phyloP scores from a whole-genome alignment of 2,888 invertebrate genomes.

The Geotrupes spiniger region DNA sequence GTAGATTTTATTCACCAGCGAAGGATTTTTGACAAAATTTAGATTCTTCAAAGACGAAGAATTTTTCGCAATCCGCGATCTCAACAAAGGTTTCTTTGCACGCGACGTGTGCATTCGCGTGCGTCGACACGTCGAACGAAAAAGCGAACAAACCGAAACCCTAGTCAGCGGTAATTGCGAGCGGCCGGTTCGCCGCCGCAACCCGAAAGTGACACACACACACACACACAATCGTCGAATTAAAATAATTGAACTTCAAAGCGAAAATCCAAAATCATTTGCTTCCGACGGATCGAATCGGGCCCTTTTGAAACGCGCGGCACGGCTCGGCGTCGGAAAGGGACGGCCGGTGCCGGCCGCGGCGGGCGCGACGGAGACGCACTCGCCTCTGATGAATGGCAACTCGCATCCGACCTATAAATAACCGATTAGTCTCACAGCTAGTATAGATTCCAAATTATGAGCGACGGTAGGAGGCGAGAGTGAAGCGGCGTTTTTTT shows the following conservation, averaged over 20 bases:
- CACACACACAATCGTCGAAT: background rate
- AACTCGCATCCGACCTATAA: constrained; percentile 9
- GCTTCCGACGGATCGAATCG: constrained; percentile 4
- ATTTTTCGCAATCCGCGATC: too few species aligned
- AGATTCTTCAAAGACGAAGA: too few species aligned
- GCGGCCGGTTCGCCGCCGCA: too few species aligned
- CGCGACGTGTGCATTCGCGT: too few species aligned
- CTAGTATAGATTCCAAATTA: constrained; percentile 15
- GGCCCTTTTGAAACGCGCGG: background rate
- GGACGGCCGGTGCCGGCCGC: background rate
- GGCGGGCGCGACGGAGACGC: background rate
- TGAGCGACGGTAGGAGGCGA: constrained; percentile 8
- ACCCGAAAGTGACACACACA: too few species aligned
- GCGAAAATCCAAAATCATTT: background rate
- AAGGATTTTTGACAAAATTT: too few species aligned
- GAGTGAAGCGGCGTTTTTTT: background rate
- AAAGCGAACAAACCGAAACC: too few species aligned
- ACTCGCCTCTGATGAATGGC: background rate
- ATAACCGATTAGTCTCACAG: constrained; percentile 23
- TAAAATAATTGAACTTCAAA: constrained; percentile 2
- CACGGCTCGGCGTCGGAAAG: background rate
- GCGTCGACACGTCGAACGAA: too few species aligned
- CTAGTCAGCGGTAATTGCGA: too few species aligned
- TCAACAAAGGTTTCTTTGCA: too few species aligned
- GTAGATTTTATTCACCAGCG: too few species aligned